Conservation (phyloP, 2,113 vertebrate species). For the Tinamus guttatus region DNA sequence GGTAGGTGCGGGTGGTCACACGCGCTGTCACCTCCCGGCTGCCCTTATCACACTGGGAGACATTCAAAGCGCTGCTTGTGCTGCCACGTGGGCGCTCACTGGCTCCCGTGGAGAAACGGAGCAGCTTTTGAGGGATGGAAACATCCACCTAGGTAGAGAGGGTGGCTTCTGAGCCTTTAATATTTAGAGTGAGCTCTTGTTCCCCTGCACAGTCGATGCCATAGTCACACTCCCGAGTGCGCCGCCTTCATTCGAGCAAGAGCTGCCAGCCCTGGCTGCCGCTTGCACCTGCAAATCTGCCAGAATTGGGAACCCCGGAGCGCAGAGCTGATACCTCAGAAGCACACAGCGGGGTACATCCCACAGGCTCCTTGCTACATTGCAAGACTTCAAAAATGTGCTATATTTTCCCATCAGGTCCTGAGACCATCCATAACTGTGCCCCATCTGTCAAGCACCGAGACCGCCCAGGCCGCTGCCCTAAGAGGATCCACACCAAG, state of each 20-base stretch:
- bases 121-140: not conserved
- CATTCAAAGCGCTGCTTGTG: not conserved
- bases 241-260: too few species aligned
- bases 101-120: not conserved
- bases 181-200: not conserved
- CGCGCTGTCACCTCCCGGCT: constrained; percentile 39
- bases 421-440: not conserved
- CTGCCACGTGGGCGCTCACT: not conserved
- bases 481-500: not conserved
- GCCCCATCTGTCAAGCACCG: not conserved
- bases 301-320: not conserved
- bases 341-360: not conserved
- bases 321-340: not conserved
- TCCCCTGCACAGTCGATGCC: not conserved
- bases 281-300: not conserved
- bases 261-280: not conserved
- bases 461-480: not conserved
- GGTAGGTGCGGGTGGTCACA: constrained; percentile 13
- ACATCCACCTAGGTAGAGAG: not conserved
- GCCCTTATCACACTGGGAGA: constrained; percentile 25
- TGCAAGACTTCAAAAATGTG: not conserved
- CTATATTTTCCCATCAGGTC: not conserved
- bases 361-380: not conserved
- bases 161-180: not conserved
- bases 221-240: too few species aligned